Evolutionary conservation across 2,888 invertebrate species (phyloP).

Genomic region (Asteroscopus sphinx): DNA sequence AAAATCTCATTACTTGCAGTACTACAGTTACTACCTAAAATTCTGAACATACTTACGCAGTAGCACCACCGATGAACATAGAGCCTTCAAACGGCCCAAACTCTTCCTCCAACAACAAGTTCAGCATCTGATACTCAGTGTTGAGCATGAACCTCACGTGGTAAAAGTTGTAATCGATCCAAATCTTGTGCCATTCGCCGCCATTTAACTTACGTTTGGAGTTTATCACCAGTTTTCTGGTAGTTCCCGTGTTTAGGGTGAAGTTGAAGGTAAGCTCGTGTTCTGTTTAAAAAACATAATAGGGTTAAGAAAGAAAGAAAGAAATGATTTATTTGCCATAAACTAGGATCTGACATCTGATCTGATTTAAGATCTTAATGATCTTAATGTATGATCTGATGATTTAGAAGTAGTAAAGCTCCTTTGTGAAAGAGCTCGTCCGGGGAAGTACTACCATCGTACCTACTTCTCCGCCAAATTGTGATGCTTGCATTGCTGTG

Average conservation of each 20-base stretch:
- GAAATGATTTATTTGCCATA: too few relatives aligned
- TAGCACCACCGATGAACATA: conserved; percentile 98
- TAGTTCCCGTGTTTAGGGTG: conserved; percentile 95
- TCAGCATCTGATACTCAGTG: conserved; percentile 96
- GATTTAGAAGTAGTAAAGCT: too few relatives aligned
- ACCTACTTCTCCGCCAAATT: too few relatives aligned
- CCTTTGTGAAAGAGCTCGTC: too few relatives aligned
- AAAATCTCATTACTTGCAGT: too few relatives aligned
- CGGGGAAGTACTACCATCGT: too few relatives aligned
- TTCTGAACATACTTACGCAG: conserved; percentile 91
- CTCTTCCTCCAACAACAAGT: conserved; percentile 95
- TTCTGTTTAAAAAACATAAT: conserved; percentile 84
- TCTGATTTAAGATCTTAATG: too few relatives aligned
- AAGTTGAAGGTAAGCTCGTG: conserved; percentile 97
- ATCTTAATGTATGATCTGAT: too few relatives aligned
- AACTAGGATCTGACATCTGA: too few relatives aligned
- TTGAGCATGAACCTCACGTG: conserved; percentile 98
- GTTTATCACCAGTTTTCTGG: conserved; percentile 94
- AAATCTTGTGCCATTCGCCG: conserved; percentile 98
- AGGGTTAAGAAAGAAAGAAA: too few relatives aligned
- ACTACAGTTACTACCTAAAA: too few relatives aligned
- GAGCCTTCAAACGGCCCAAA: conserved; percentile 98
- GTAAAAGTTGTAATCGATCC: conserved; percentile 98
- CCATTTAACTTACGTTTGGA: conserved; percentile 95
- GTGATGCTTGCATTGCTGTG: too few relatives aligned